Base-by-base conservation (phyloP, 2,888 invertebrate genomes). In the Synanthedon myopaeformis region DNA sequence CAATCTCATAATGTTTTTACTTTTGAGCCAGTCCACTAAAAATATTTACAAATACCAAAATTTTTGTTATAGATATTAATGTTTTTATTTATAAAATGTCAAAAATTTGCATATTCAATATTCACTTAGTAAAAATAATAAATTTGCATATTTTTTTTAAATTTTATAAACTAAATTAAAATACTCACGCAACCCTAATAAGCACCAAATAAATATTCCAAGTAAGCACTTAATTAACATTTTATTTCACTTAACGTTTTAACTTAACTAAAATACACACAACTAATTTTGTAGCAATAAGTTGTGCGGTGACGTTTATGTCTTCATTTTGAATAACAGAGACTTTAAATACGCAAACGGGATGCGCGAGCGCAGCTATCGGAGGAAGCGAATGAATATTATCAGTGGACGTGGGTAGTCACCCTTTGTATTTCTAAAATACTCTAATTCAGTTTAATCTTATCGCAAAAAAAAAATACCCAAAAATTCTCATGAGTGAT, bases 361-460 rank as follows among this genome's bases (percentile, higher is more conserved):
- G 79, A 83, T 77, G 77, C 66, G 63, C 61, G 56, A 41, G 49
- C 60, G 57, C 62, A 57, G 59, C 71, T 82, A 85, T 83, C 82
- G 74, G 62, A 74, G 78, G 78, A 79, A 76, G 67, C 71, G 64
- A 63, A 49, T 72, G 76, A 81, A 82, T 77, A 66, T 61, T 79
- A 79, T 82, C 79, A 69, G 59, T 56, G 13, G 19, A 35, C 49
- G 17, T 49, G 51, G 42, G 45, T 45, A 45, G 45, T 12, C 51
- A 41, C 51, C 58, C 59, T 60, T 62, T 64, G 69, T 65, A 71
- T 74, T 78, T 73, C 65, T 55, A 59, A 71, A 72, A 70, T 63
- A 72, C 76, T 80, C 79, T 76, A 76, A 19, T 55, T 49, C 19
- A 49, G 23, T 49, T 8, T 19, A 19, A 49, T 49, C 49, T 49